Evolutionary conservation across 1,140 invertebrate species (phyloP).

Genomic region (Sitophilus oryzae): DNA sequence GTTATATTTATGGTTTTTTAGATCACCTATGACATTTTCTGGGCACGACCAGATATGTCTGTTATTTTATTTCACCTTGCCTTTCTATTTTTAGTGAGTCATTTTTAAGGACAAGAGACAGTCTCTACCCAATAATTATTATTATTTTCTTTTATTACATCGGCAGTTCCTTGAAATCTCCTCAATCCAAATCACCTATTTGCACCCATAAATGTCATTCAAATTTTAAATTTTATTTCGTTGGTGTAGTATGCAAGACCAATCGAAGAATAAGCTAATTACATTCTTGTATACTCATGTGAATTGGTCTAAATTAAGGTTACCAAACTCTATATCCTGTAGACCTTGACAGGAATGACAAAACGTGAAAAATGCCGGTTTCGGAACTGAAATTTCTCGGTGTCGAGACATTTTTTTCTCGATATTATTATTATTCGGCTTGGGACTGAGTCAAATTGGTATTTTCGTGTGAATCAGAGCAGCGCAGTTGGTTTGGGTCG

Average conservation of each 20-base stretch:
- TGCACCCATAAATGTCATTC: too few species aligned
- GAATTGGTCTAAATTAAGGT: not conserved
- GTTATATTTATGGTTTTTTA: too few species aligned
- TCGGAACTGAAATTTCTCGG: not conserved
- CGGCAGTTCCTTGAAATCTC: not conserved
- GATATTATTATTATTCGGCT: too few species aligned
- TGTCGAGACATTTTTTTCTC: not conserved
- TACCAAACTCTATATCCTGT: not conserved
- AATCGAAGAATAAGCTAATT: too few species aligned
- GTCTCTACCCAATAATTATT: not conserved
- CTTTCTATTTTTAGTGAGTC: not conserved
- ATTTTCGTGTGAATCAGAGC: constrained; percentile 13
- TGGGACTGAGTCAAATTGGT: constrained; percentile 3
- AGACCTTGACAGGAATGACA: not conserved
- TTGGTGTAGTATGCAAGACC: too few species aligned
- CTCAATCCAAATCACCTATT: too few species aligned
- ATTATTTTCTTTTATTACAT: not conserved
- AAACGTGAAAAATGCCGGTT: not conserved
- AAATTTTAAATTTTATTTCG: too few species aligned
- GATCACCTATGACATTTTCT: not conserved
- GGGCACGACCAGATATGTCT: not conserved
- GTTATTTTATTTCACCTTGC: not conserved
- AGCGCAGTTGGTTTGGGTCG: constrained; percentile 1
- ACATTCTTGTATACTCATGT: too few species aligned
- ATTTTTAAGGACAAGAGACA: not conserved